Base-by-base conservation (phyloP, 2,797 vertebrate species). In the Pelobates cultripes region DNA sequence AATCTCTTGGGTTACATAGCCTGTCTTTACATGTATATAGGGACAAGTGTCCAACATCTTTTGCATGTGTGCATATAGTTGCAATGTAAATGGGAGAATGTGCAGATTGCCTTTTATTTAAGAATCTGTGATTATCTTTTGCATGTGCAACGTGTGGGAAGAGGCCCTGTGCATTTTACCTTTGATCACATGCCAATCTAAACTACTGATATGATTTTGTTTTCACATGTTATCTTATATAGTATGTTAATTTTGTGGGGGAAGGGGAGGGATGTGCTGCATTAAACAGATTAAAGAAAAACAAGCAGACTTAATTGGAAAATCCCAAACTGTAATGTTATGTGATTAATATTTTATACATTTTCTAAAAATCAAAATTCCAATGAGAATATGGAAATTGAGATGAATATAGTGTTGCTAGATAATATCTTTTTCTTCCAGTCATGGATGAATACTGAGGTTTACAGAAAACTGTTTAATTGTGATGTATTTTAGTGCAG, bases 31-130 rank as follows among this genome's bases (percentile, higher is more conserved):
- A 91, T 98, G 97, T 98, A 97, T 94, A 99, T 98, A 97, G 69
- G 89, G 91, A 95, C 95, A 94, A 93, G 94, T 94, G 95, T 97
- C 93, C 93, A 93, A 91, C 93, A 57, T 70, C 44, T 94, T 96
- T 95, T 99, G 97, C 98, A 99, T 99, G 97, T 96, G 92, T 97
- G 94, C 97, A 95, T 97, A 95, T 92, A 96, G 95, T 97, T 96
- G 97, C 97, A 97, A 94, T 72, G 69, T 75, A 94, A 94, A 93
- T 96, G 92, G 90, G 92, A 90, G 91, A 92, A 94, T 94, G 93
- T 94, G 92, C 92, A 94, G 90, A 93, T 92, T 89, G 86, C 85
- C 85, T 92, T 94, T 93, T 93, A 94, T 94, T 94, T 94, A 94
- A 91, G 45, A 93, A 90, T 90, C 10, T 91, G 92, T 94, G 91